These are phyloP conservation scores for Girardinichthys multiradiatus DNA, from an alignment of 2,113 vertebrate genomes.

Conservation along the genomic window DNA sequence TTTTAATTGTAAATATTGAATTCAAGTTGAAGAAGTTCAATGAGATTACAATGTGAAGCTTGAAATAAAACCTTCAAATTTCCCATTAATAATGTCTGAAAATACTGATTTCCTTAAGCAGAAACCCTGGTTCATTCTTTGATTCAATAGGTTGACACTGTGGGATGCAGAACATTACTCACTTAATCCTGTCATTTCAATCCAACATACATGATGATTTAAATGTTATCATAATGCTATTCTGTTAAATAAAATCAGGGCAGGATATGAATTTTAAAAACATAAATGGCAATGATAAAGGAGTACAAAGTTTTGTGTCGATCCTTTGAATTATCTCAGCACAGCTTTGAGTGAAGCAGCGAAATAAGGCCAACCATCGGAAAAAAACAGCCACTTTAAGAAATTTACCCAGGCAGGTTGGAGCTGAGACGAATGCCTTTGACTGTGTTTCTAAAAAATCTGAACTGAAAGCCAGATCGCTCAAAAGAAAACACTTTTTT, in stretches of 20 bases:
- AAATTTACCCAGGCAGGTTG: not conserved
- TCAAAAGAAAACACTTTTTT: constrained; percentile 21
- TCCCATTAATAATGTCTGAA: not conserved
- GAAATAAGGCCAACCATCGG: constrained; percentile 1
- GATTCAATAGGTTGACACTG: not conserved
- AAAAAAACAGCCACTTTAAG: not conserved
- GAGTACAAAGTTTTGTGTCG: not conserved
- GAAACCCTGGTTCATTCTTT: not conserved
- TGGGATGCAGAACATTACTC: not conserved
- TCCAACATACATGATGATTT: not conserved
- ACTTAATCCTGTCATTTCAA: not conserved
- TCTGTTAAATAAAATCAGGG: not conserved
- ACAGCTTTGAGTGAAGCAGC: not conserved
- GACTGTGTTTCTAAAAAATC: not conserved
- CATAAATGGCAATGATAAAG: not conserved
- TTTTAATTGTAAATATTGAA: no score
- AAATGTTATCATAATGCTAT: not conserved
- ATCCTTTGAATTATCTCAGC: not conserved
- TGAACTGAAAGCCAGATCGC: not conserved
- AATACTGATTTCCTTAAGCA: not conserved
- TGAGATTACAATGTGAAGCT: not conserved
- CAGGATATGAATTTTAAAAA: not conserved
- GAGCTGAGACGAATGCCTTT: constrained; percentile 18
- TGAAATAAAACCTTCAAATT: not conserved
- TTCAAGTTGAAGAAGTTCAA: not conserved